phyloP scores from a whole-genome alignment of 1,140 invertebrate species.

The Cyphomyrmex costatus region DNA sequence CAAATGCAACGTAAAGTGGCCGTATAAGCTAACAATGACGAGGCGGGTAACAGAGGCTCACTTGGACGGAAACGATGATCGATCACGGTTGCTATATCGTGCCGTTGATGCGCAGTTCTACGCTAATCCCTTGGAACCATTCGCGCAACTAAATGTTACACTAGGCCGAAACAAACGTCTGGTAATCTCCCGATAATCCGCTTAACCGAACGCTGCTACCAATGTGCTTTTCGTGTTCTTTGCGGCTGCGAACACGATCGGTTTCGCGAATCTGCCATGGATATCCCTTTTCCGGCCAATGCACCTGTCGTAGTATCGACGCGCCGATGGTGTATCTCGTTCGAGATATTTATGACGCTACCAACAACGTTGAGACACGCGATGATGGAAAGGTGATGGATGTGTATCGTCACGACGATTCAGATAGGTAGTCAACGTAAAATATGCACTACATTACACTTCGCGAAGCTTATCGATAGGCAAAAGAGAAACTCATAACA shows the following conservation, averaged over 20 bases:
- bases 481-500: constrained; percentile 7
- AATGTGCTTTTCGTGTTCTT: not conserved
- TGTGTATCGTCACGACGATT: constrained; percentile 31
- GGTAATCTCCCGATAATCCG: constrained; percentile 30
- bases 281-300: constrained; percentile 15
- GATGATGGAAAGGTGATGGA: constrained; percentile 52
- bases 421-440: not conserved
- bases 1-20: constrained; percentile 56
- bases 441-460: constrained; percentile 26
- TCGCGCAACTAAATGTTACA: constrained; percentile 33
- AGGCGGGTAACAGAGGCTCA: constrained; percentile 32
- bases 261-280: not conserved
- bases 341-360: constrained; percentile 43
- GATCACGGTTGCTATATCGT: constrained; percentile 53
- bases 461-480: constrained; percentile 13
- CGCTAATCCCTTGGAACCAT: constrained; percentile 26
- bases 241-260: constrained; percentile 1
- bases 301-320: not conserved
- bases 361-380: constrained; percentile 14
- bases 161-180: constrained; percentile 38
- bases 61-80: constrained; percentile 63
- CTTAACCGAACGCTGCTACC: constrained; percentile 9
- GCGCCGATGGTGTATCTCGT: not conserved
- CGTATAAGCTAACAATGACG: constrained; percentile 51
- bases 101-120: not conserved